Base-by-base conservation (phyloP, 2,797 vertebrate species). In the Dipus sagitta region DNA sequence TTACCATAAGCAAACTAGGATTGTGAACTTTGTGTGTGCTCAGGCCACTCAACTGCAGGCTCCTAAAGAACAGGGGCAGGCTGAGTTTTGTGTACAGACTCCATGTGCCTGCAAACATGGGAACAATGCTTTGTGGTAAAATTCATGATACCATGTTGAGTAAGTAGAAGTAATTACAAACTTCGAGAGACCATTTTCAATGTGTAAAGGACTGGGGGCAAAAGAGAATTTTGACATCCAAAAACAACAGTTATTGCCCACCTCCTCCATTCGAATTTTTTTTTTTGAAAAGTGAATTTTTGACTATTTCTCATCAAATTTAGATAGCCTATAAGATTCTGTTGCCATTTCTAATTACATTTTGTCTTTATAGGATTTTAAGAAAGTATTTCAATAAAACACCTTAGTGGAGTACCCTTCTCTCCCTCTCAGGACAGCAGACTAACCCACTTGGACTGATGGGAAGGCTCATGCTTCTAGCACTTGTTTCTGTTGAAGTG, bases 401-500 rank as follows among this genome's bases (percentile, higher is more conserved):
- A 75, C 30, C 62, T 80, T 74, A 77, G 24, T 65, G 18, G 42
- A 21, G 18, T 0, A 5, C 75, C 52, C 74, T 24, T 77, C 58
- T 86, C 6, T 92, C 60, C 20, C 20, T 83, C 24, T 86, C 70
- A 32, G 42, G 15, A n/a, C 2, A 76, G 17, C 42, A 86, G 26
- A 79, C 88, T 52, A 70, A 54, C 34, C 6, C 5, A n/a, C 12
- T 10, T 86, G 68, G 81, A 87, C 68, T 67, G 28, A 64, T 38
- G 52, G 42, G 28, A 91, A 76, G 17, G 30, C 38, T 28, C 18
- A 52, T 60, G 26, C 15, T 58, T 5, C 9, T 77, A 75, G 54
- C 80, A 76, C 87, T 62, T 64, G 30, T 71, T 95, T 68, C 34
- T 80, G 38, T 89, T 75, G 91, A 80, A 94, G 68, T 52, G 65